A percentile compares a stretch with the other conserved stretches of the same genome.
phyloP scores from a whole-genome alignment of 2,888 invertebrate genomes.

The Brassicogethes aeneus region DNA sequence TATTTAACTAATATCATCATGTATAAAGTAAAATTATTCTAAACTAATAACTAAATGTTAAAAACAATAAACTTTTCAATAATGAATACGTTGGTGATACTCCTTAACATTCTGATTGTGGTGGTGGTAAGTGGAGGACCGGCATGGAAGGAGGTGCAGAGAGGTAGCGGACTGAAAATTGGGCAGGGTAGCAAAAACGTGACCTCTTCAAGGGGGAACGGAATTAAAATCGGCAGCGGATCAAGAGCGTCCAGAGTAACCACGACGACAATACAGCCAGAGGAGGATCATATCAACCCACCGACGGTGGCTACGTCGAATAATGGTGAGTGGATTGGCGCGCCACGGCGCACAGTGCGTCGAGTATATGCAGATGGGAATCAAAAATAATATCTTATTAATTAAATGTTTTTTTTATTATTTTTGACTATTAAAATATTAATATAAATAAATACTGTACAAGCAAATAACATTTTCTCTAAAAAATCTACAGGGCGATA shows the following conservation, averaged over 20 bases:
- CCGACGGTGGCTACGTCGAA: constrained; percentile 26
- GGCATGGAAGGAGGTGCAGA: constrained; percentile 39
- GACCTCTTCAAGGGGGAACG: constrained; percentile 33
- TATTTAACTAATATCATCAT: no score
- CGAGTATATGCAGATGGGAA: no score
- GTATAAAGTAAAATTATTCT: no score
- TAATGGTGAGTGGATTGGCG: constrained; percentile 7
- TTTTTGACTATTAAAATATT: no score
- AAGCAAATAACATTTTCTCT: no score
- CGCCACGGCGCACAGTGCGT: constrained; percentile 9
- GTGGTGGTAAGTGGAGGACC: constrained; percentile 38
- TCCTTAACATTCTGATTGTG: constrained; percentile 34
- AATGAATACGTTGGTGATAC: constrained; percentile 33
- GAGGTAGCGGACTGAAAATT: constrained; percentile 36
- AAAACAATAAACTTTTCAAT: no score
- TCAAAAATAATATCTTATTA: no score
- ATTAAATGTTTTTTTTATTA: no score
- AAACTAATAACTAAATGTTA: no score
- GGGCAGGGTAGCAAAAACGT: constrained; percentile 32
- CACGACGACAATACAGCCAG: constrained; percentile 25
- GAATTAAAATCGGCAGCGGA: constrained; percentile 33
- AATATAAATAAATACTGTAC: no score
- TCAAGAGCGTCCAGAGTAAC: constrained; percentile 26
- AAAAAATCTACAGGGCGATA: no score
- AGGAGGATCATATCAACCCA: constrained; percentile 32